Conservation (phyloP, 2,797 vertebrate species). For the Neosilurus hyrtlii region DNA sequence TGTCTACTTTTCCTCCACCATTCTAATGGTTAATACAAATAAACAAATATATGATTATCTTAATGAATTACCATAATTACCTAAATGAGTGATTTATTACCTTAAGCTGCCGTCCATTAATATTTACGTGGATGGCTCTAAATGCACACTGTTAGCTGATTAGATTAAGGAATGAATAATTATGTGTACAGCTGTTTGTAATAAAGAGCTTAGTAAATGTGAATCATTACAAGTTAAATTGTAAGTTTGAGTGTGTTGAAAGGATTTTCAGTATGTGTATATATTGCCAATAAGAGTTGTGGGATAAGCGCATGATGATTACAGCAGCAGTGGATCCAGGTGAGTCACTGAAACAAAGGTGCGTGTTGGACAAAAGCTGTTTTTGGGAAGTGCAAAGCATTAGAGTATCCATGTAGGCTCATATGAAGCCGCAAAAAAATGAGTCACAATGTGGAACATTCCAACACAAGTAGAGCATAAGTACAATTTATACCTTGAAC, state of each 20-base stretch:
- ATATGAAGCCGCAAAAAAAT: neutral
- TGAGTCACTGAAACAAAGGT: neutral
- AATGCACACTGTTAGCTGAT: too few relatives aligned
- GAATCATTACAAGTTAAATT: neutral
- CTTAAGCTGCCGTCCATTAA: too few relatives aligned
- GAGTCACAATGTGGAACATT: neutral
- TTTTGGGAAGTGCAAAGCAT: neutral
- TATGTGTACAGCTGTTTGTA: too few relatives aligned
- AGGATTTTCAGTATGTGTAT: neutral
- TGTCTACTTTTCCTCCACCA: too few relatives aligned
- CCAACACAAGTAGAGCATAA: neutral
- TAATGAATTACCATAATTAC: too few relatives aligned
- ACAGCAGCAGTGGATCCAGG: neutral
- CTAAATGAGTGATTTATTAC: too few relatives aligned
- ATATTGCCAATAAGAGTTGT: neutral
- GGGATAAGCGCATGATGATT: neutral
- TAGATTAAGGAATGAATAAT: too few relatives aligned
- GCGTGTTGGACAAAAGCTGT: neutral
- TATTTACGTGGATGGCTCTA: too few relatives aligned
- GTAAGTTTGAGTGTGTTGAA: neutral
- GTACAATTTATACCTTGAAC: neutral
- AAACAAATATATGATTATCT: too few relatives aligned
- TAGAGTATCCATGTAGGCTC: neutral
- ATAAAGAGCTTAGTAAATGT: too few relatives aligned
- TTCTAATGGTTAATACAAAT: too few relatives aligned